Conservation (phyloP, 1,140 invertebrate species). For the Trachelipus rathkii region DNA sequence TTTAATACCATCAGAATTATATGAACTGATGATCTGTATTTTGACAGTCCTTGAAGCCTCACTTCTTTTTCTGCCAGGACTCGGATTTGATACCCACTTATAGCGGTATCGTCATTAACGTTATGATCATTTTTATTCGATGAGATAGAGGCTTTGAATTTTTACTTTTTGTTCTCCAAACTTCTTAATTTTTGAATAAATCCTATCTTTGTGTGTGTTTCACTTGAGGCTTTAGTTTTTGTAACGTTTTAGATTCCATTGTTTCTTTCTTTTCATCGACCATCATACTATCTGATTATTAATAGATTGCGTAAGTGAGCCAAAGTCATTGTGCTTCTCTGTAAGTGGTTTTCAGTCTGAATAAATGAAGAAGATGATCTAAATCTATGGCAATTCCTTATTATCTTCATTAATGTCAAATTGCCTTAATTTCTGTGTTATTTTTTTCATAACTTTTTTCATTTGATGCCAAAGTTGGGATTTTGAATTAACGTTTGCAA, state of each 20-base stretch:
- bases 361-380: neutral
- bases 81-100: too few species aligned
- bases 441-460: neutral
- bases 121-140: too few species aligned
- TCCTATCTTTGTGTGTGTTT: too few species aligned
- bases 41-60: neutral
- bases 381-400: neutral
- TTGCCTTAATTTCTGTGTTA: neutral
- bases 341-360: neutral
- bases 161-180: too few species aligned
- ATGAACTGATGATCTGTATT: neutral
- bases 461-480: neutral
- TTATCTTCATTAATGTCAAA: neutral
- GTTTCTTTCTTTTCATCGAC: too few species aligned
- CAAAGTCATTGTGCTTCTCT: neutral
- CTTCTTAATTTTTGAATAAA: too few species aligned
- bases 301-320: neutral
- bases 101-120: too few species aligned
- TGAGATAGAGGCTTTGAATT: too few species aligned
- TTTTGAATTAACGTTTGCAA: neutral
- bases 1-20: too few species aligned
- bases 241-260: too few species aligned
- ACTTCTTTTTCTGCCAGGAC: too few species aligned
- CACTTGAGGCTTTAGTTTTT: too few species aligned
- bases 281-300: neutral